Conservation (phyloP, 1,140 invertebrate species). For the Schmidtea mediterranea region DNA sequence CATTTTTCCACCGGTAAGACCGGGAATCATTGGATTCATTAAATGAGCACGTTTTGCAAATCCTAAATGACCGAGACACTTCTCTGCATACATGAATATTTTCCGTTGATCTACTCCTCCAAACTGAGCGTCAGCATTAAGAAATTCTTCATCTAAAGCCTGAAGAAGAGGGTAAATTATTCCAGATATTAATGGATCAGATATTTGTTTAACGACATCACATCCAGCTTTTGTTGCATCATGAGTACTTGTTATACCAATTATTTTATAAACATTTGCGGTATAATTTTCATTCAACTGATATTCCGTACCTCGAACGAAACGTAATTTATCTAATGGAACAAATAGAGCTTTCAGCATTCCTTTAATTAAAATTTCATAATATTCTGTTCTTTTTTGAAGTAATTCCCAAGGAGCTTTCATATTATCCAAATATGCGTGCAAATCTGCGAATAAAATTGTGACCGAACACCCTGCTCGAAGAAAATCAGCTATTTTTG, state of each 20-base stretch:
- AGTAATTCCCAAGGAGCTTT: constrained; percentile 90
- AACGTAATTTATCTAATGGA: constrained; percentile 70
- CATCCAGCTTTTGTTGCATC: constrained; percentile 96
- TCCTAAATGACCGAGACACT: constrained; percentile 68
- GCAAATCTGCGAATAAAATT: constrained; percentile 83
- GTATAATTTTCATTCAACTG: constrained; percentile 61
- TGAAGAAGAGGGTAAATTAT: constrained; percentile 65
- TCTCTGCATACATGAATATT: constrained; percentile 92
- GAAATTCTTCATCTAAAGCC: constrained; percentile 91
- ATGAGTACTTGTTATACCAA: constrained; percentile 76
- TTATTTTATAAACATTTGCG: constrained; percentile 71
- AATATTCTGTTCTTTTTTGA: constrained; percentile 58
- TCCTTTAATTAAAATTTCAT: constrained; percentile 73
- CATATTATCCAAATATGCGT: constrained; percentile 96
- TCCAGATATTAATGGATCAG: constrained; percentile 71
- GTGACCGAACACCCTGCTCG: constrained; percentile 81
- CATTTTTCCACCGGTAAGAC: constrained; percentile 56
- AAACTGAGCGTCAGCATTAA: constrained; percentile 91
- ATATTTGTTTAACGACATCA: constrained; percentile 94
- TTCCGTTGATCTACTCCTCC: constrained; percentile 94
- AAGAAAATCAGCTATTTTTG: constrained; percentile 88
- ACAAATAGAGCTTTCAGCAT: constrained; percentile 74
- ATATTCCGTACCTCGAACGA: constrained; percentile 78
- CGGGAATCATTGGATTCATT: constrained; percentile 89
- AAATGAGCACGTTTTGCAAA: constrained; percentile 77